These are phyloP conservation scores for Brachionus calyciflorus DNA, from an alignment of 1,140 invertebrate genomes.

Conservation along the genomic window DNA sequence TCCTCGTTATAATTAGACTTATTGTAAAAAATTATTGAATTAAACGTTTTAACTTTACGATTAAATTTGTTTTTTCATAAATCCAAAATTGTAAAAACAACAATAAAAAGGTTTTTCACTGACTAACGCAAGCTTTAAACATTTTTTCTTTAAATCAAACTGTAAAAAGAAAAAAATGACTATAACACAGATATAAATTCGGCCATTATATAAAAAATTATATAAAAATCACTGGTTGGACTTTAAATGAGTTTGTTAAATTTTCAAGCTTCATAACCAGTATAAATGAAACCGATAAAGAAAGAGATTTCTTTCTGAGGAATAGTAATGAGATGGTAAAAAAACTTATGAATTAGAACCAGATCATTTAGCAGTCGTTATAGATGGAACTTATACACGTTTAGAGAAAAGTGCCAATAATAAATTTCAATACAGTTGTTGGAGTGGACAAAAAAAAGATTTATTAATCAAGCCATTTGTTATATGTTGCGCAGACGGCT, in stretches of 20 bases:
- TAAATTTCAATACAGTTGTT: not conserved
- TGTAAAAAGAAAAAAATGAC: too few relatives aligned
- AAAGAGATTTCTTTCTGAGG: not conserved
- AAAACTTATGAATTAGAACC: not conserved
- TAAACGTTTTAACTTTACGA: too few relatives aligned
- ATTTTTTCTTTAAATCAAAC: too few relatives aligned
- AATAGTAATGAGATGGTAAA: not conserved
- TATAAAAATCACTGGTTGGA: not conserved
- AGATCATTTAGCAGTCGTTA: not conserved
- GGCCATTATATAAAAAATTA: too few relatives aligned
- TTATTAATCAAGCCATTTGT: not conserved
- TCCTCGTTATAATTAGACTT: too few relatives aligned
- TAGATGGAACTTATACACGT: not conserved
- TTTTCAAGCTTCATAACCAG: not conserved
- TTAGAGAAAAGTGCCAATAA: not conserved
- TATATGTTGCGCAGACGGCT: not conserved
- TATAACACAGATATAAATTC: too few relatives aligned
- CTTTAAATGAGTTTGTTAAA: not conserved
- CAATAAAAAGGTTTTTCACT: too few relatives aligned
- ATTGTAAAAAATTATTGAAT: too few relatives aligned
- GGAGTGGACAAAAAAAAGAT: not conserved
- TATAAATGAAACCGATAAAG: not conserved
- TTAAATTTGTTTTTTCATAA: too few relatives aligned
- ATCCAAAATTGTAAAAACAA: too few relatives aligned
- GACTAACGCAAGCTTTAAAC: too few relatives aligned